Evolutionary conservation across 2,113 vertebrate species (phyloP).

Genomic region (Ptyas mucosa): DNA sequence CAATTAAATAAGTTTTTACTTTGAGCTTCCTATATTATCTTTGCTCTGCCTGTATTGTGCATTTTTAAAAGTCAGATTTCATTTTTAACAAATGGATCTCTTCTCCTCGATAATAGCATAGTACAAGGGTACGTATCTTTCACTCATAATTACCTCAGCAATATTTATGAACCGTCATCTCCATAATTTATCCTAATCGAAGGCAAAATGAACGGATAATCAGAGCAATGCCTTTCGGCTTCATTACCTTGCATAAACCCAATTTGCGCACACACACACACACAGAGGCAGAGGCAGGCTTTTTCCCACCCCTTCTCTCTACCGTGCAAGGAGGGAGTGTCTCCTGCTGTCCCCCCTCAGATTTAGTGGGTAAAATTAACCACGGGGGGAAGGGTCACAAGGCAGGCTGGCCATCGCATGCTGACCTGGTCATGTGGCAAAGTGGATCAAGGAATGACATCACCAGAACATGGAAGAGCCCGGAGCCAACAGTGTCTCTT

Average conservation of each 20-base stretch:
- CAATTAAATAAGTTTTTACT: neutral
- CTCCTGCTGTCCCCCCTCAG: neutral
- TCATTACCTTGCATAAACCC: slow-evolving; percentile 4
- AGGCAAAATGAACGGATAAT: neutral
- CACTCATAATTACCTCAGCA: neutral
- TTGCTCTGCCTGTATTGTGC: neutral
- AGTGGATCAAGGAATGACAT: neutral
- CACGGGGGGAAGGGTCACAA: no score
- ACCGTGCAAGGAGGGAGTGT: neutral
- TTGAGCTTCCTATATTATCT: neutral
- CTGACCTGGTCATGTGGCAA: neutral
- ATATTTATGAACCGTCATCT: neutral
- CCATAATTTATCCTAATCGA: neutral
- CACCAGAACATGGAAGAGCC: neutral
- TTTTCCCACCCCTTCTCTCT: neutral
- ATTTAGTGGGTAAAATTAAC: neutral
- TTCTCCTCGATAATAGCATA: neutral
- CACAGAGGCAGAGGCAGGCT: neutral
- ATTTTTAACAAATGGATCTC: neutral
- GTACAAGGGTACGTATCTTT: neutral
- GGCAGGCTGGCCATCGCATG: fast-evolving
- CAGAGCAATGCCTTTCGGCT: neutral
- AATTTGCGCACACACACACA: neutral
- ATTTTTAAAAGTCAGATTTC: neutral
- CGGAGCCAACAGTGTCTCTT: no score